Base-by-base conservation (phyloP, 2,113 vertebrate genomes). In the Cryptotis parvus region DNA sequence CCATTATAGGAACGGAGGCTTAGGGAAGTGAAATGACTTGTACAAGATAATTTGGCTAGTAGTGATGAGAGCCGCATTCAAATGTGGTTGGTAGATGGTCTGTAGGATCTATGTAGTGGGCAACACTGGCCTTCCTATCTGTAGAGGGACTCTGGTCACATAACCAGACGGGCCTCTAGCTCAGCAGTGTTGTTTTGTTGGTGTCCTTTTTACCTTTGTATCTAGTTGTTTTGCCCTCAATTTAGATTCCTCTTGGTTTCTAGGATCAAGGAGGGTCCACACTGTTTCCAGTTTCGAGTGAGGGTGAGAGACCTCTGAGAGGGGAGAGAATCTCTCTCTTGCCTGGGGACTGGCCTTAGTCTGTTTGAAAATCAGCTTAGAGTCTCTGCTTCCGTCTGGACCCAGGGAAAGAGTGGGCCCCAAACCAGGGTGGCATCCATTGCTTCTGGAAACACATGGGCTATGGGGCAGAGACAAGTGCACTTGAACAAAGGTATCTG, bases 11-110 rank as follows among this genome's bases (percentile, higher is more conserved):
- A 15, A 41, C 73, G 18, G 73, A 55, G 35, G 41, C 86, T 72
- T 73, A 84, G 73, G 79, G 41, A 91, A 68, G 49, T 45, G 41
- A 65, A 75, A 68, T 74, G 26, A 39, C 58, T 49, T 84, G 69
- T 8, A 4, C 6, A 3, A 58, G 12, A 26, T 58, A 11, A 66
- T 27, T 27, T 68, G 52, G 29, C 43, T 43, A n/a, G 24, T n/a
- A 31, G 72, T 55, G 49, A 49, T 37, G 33, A 65, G 79, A 65
- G 35, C 31, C 65, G 43, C 52, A 63, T 66, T 78, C 52, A 37
- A 4, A n/a, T n/a, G 6, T 58, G 55, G 20, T 22, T 58, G 55
- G 18, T 20, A 58, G 8, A 4, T 58, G 55, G 55, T 24, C 65
- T 68, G 37, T 10, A 9, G 66, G 66, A 33, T 63, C 33, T 41